Evolutionary conservation across 2,888 invertebrate genomes (phyloP).

Genomic region (Merodon equestris): DNA sequence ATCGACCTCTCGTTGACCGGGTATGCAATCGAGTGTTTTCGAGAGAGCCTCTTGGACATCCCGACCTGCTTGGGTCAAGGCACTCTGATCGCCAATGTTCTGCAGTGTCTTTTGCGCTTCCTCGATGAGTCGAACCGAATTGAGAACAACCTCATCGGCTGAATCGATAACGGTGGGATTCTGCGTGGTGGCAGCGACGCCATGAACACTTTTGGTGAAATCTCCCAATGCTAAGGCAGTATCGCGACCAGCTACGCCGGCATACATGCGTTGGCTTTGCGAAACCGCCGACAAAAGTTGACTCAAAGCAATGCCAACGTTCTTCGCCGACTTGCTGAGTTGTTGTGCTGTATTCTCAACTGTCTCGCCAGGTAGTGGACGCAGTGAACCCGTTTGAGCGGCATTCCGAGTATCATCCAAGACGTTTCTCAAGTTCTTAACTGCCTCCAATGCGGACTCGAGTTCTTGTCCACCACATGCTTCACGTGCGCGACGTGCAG

Average conservation of each 20-base stretch:
- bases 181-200: conserved; percentile 86
- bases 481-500: conserved; percentile 84
- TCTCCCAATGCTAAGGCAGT: conserved; percentile 88
- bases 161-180: conserved; percentile 83
- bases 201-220: conserved; percentile 87
- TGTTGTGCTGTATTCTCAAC: conserved; percentile 81
- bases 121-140: conserved; percentile 88
- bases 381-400: conserved; percentile 85
- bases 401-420: conserved; percentile 89
- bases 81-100: conserved; percentile 75
- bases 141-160: conserved; percentile 89
- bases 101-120: conserved; percentile 85
- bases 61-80: conserved; percentile 86
- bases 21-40: conserved; percentile 88
- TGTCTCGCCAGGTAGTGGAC: conserved; percentile 92
- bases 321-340: conserved; percentile 82
- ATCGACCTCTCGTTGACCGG: conserved; percentile 97
- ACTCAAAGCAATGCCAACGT: conserved; percentile 90
- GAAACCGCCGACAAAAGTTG: conserved; percentile 92
- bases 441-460: conserved; percentile 91
- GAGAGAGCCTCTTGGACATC: conserved; percentile 84
- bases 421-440: conserved; percentile 89
- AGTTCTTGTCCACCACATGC: conserved; percentile 91
- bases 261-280: conserved; percentile 89
- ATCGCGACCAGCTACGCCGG: conserved; percentile 89